A percentile compares a stretch with the other conserved stretches of the same genome.
Conservation (phyloP, 2,888 invertebrate genomes). For the Lingula anatina region DNA sequence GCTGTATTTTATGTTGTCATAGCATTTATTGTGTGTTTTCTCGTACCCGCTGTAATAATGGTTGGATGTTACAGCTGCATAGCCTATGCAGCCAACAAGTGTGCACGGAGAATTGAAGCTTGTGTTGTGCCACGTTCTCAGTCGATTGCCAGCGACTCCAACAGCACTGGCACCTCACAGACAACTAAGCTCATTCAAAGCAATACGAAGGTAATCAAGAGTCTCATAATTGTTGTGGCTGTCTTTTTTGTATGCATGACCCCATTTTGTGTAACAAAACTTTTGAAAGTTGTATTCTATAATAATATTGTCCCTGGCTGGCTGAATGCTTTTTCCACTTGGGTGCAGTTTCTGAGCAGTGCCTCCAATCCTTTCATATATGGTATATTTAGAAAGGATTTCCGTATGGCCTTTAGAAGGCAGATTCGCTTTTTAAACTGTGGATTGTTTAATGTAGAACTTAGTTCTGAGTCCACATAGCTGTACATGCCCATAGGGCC, state of each 20-base stretch:
- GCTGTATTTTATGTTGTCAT: slow-evolving; percentile 35
- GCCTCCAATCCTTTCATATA: slow-evolving; percentile 49
- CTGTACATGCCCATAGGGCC: too few species aligned
- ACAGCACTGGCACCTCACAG: background rate
- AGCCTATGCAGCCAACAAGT: slow-evolving; percentile 1
- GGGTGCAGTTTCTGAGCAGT: slow-evolving; percentile 39
- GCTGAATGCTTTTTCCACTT: slow-evolving; percentile 33
- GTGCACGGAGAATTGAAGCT: too few species aligned
- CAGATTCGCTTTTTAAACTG: too few species aligned
- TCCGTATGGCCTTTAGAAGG: slow-evolving; percentile 30
- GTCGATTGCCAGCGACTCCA: background rate
- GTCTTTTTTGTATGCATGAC: slow-evolving; percentile 48
- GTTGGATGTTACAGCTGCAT: slow-evolving; percentile 30
- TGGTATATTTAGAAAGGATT: slow-evolving; percentile 42
- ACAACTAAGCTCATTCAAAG: slow-evolving; percentile 5
- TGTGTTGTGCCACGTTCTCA: too few species aligned
- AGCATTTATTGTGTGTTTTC: slow-evolving; percentile 39
- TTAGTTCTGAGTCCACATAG: too few species aligned
- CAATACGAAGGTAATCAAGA: slow-evolving; percentile 21
- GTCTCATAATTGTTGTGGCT: slow-evolving; percentile 40
- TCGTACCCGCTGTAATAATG: slow-evolving; percentile 32
- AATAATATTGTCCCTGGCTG: slow-evolving; percentile 24
- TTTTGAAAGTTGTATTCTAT: slow-evolving; percentile 33
- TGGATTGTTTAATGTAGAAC: too few species aligned
- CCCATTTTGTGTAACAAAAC: slow-evolving; percentile 48